Evolutionary conservation across 2,888 invertebrate genomes (phyloP).

Genomic region (Rhorus exstirpatorius): DNA sequence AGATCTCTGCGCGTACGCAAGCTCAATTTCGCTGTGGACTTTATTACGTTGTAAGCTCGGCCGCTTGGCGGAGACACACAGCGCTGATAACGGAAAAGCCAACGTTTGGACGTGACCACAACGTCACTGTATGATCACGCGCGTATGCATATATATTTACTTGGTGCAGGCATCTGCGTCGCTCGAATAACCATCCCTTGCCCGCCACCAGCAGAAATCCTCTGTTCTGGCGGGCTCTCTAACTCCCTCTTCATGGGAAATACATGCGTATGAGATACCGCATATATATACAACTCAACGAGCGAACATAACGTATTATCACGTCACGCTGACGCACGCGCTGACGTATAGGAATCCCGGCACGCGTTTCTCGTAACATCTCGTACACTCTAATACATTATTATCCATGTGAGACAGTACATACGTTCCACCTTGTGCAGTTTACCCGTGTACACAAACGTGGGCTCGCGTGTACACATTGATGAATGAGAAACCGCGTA

Average conservation of each 20-base stretch:
- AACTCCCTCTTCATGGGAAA: slow-evolving; percentile 19
- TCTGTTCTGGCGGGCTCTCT: slow-evolving; percentile 19
- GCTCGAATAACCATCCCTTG: slow-evolving; percentile 27
- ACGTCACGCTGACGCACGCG: slow-evolving; percentile 78
- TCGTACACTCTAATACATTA: slow-evolving; percentile 49
- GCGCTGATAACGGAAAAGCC: slow-evolving; percentile 58
- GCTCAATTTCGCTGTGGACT: slow-evolving; percentile 35
- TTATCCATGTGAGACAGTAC: slow-evolving; percentile 41
- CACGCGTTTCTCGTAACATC: slow-evolving; percentile 57
- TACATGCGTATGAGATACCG: slow-evolving; percentile 30
- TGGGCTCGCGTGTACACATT: slow-evolving; percentile 1
- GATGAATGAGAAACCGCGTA: slow-evolving; percentile 5
- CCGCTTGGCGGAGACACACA: slow-evolving; percentile 31
- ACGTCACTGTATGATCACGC: slow-evolving; percentile 42
- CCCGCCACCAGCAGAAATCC: slow-evolving; percentile 55
- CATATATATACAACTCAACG: slow-evolving; percentile 15
- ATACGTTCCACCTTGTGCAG: slow-evolving; percentile 6
- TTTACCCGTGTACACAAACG: background rate
- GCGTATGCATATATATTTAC: slow-evolving; percentile 1
- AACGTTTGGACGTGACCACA: slow-evolving; percentile 60
- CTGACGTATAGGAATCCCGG: slow-evolving; percentile 76
- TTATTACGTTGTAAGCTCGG: slow-evolving; percentile 37
- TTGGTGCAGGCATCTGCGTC: slow-evolving; percentile 35
- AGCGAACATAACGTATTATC: slow-evolving; percentile 73
- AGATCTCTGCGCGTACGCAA: slow-evolving; percentile 16